Evolutionary conservation across 2,888 invertebrate species (phyloP).

Genomic region (Eupithecia dodoneata): DNA sequence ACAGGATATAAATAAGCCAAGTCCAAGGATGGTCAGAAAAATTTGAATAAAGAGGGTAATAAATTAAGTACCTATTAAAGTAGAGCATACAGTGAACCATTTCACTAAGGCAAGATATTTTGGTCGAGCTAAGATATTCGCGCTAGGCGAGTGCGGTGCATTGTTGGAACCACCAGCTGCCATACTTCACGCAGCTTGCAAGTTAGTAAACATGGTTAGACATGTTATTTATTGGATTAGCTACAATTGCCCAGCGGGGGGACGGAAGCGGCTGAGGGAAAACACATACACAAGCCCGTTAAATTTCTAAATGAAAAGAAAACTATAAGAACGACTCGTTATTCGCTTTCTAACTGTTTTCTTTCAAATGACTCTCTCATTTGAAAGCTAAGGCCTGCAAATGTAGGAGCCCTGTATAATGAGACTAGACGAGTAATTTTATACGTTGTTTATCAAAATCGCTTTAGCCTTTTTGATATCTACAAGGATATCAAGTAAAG

Average conservation of each 20-base stretch:
- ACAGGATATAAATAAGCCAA: too few species aligned
- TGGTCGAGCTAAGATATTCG: constrained; percentile 9
- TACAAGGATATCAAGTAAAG: too few species aligned
- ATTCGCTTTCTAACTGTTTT: background rate
- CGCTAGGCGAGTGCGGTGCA: background rate
- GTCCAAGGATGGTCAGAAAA: background rate
- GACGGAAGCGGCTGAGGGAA: too few species aligned
- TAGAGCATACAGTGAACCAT: background rate
- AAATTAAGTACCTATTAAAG: background rate
- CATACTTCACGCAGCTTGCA: constrained; percentile 1
- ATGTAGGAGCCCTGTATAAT: too few species aligned
- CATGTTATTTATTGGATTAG: background rate
- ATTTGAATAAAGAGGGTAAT: background rate
- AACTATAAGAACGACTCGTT: background rate
- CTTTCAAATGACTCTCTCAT: background rate
- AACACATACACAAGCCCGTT: background rate
- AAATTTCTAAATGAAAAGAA: background rate
- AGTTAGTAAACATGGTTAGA: background rate
- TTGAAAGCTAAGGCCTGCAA: background rate
- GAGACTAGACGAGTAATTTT: too few species aligned
- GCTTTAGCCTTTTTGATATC: too few species aligned
- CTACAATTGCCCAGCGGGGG: background rate
- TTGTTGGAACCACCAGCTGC: background rate
- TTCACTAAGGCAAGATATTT: constrained; percentile 1
- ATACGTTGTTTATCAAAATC: too few species aligned